A percentile compares a stretch with the other conserved stretches of the same genome.
Evolutionary conservation across 1,140 invertebrate genomes (phyloP).

Genomic region (Prorops nasuta): DNA sequence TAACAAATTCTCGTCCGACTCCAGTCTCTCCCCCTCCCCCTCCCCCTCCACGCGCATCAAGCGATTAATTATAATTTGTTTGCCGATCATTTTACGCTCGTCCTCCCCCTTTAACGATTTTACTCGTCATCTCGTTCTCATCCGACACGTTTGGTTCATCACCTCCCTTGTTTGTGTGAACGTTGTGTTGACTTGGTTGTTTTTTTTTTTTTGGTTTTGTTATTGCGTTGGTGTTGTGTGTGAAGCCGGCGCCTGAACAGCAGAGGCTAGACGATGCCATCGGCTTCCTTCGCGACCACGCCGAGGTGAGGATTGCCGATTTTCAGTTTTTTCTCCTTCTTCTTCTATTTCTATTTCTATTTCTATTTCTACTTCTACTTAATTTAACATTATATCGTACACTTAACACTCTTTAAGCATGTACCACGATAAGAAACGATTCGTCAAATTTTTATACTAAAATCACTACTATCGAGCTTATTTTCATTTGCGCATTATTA

Average conservation of each 20-base stretch:
- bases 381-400: background rate
- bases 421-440: too few species aligned
- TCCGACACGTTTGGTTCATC: background rate
- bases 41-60: too few species aligned
- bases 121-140: constrained; percentile 2
- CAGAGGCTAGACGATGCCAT: constrained; percentile 86
- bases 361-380: background rate
- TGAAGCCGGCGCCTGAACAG: constrained; percentile 73
- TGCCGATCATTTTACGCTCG: constrained; percentile 7
- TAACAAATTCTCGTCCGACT: too few species aligned
- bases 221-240: constrained; percentile 60
- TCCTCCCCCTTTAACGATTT: constrained; percentile 28
- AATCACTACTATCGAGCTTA: too few species aligned
- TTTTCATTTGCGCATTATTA: too few species aligned
- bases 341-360: constrained; percentile 20
- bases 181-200: constrained; percentile 58
- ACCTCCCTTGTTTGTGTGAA: constrained; percentile 49
- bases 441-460: too few species aligned
- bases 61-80: too few species aligned
- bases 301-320: constrained; percentile 67
- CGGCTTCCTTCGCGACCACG: constrained; percentile 82
- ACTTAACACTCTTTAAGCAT: too few species aligned
- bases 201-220: constrained; percentile 59
- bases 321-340: constrained; percentile 47
- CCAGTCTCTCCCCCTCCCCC: too few species aligned